phyloP scores from a whole-genome alignment of 2,797 vertebrate species.

The Neomorphus geoffroyi region DNA sequence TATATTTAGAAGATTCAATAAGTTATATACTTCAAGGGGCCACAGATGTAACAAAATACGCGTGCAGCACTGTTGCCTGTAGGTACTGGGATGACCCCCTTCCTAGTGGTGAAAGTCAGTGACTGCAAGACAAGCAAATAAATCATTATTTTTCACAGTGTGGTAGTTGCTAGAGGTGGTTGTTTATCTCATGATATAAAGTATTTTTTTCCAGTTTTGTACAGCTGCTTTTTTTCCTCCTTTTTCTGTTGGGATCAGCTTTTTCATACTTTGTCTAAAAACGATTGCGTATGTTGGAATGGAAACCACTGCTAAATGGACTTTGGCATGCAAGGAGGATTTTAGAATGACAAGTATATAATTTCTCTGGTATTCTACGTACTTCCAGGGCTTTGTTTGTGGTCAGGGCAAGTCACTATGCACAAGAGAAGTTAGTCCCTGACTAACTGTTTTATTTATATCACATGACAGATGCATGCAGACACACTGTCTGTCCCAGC shows the following conservation, averaged over 20 bases:
- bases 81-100: not conserved
- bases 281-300: not conserved
- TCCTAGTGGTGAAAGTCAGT: not conserved
- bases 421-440: not conserved
- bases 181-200: not conserved
- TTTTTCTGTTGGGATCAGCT: not conserved
- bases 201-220: not conserved
- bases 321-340: not conserved
- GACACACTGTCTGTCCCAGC: not conserved
- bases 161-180: not conserved
- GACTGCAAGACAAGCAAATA: not conserved
- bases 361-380: not conserved
- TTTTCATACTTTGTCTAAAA: not conserved
- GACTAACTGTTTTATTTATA: not conserved
- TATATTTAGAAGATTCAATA: not conserved
- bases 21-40: not conserved
- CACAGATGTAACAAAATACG: not conserved
- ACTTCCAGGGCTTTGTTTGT: not conserved
- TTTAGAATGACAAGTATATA: not conserved
- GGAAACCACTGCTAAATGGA: not conserved
- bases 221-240: too few relatives aligned
- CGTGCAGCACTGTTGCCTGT: not conserved
- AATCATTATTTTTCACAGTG: not conserved
- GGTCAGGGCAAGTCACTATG: not conserved
- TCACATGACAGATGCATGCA: not conserved